Evolutionary conservation across 2,797 vertebrate species (phyloP).

Genomic region (Sus cebifrons): DNA sequence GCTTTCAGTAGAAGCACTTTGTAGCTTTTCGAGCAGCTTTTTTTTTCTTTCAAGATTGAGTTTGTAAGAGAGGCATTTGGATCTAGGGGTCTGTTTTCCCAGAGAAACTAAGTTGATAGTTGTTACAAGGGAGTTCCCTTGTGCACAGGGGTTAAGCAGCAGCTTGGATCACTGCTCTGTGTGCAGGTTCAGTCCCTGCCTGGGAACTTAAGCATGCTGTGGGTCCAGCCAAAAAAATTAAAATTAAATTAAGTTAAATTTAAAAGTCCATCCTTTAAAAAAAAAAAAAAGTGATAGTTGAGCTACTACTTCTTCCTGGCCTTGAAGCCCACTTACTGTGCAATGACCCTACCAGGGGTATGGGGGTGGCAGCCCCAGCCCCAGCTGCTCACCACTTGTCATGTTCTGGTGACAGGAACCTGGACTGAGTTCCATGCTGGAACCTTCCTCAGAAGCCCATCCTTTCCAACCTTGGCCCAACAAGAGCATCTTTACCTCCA

Average conservation of each 20-base stretch:
- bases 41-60: background rate
- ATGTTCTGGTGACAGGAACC: background rate
- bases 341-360: background rate
- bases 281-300: background rate
- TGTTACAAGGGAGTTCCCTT: no score
- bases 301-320: background rate
- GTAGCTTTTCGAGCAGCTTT: constrained; percentile 13
- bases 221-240: no score
- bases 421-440: background rate
- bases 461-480: constrained; percentile 17
- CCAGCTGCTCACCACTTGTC: background rate
- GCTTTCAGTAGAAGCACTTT: background rate
- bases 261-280: no score
- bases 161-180: no score
- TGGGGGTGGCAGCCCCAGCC: background rate
- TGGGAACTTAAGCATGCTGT: no score
- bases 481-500: background rate
- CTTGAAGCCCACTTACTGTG: background rate
- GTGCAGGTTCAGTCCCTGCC: no score
- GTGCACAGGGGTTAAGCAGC: no score
- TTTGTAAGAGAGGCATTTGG: background rate
- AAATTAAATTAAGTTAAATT: no score
- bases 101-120: background rate
- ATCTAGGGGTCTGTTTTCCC: background rate
- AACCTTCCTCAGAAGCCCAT: background rate